phyloP scores from a whole-genome alignment of 2,888 invertebrate species.

The Leucoptera coffeella region DNA sequence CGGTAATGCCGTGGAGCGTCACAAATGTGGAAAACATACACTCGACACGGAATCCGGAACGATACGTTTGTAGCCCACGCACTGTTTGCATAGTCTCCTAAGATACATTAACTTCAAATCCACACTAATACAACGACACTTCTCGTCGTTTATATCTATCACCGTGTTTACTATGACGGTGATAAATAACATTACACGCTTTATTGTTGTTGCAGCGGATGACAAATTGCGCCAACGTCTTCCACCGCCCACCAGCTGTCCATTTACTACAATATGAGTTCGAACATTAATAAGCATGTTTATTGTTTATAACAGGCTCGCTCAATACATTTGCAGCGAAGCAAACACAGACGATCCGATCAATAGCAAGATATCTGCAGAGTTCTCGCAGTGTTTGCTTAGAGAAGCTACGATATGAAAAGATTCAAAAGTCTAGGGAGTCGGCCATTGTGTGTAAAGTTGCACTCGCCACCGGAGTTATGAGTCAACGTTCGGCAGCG shows the following conservation, averaged over 20 bases:
- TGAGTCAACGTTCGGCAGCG: too few species aligned
- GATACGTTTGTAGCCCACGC: slow-evolving; percentile 10
- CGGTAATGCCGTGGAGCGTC: slow-evolving; percentile 42
- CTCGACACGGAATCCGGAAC: slow-evolving; percentile 22
- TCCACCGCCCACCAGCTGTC: slow-evolving; percentile 21
- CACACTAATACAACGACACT: too few species aligned
- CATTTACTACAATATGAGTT: slow-evolving; percentile 1
- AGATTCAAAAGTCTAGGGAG: too few species aligned
- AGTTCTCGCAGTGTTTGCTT: too few species aligned
- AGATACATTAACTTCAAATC: slow-evolving; percentile 21
- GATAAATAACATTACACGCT: slow-evolving; percentile 39
- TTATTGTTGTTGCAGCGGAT: slow-evolving; percentile 39
- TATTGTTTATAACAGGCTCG: too few species aligned
- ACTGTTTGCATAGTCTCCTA: background rate
- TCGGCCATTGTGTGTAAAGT: slow-evolving; percentile 16
- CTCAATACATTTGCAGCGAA: too few species aligned
- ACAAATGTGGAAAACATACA: slow-evolving; percentile 27
- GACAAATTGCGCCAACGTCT: slow-evolving; percentile 33
- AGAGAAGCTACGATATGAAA: too few species aligned
- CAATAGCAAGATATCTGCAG: too few species aligned
- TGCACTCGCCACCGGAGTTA: slow-evolving; percentile 16
- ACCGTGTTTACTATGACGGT: slow-evolving; percentile 9
- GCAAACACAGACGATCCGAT: too few species aligned
- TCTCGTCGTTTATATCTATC: slow-evolving; percentile 7
- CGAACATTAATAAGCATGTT: too few species aligned